Evolutionary conservation across 2,113 vertebrate species (phyloP).

Genomic region (Catharus bicknelli): DNA sequence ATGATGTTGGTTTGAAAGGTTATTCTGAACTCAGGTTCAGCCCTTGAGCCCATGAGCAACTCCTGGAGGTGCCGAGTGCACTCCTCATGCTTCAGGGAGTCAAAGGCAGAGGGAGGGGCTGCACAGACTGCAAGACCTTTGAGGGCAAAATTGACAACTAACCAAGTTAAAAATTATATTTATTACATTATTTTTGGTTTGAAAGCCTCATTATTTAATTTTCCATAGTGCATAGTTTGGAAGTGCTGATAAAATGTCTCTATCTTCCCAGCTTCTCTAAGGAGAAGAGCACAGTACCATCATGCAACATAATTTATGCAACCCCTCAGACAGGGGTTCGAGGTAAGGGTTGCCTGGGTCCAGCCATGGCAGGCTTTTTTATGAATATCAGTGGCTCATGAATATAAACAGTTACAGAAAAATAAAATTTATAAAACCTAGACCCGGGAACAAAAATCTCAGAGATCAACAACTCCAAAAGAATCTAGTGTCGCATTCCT

Average conservation of each 20-base stretch:
- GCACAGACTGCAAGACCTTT: neutral
- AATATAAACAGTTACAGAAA: slow-evolving; percentile 78
- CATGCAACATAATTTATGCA: slow-evolving; percentile 46
- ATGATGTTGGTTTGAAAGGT: neutral
- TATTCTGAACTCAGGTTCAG: neutral
- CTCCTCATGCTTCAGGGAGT: neutral
- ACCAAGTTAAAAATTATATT: neutral
- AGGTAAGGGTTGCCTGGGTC: slow-evolving; percentile 54
- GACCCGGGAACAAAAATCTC: slow-evolving; percentile 74
- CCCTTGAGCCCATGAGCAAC: neutral
- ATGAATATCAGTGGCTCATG: slow-evolving; percentile 75
- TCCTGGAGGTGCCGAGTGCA: neutral
- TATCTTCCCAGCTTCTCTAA: neutral
- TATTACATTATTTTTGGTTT: neutral
- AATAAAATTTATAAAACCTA: slow-evolving; percentile 77
- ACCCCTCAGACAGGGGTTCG: neutral
- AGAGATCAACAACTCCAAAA: slow-evolving; percentile 78
- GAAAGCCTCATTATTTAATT: neutral
- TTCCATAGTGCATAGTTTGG: neutral
- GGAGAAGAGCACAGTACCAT: neutral
- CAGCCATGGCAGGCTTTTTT: slow-evolving; percentile 61
- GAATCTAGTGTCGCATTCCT: slow-evolving; percentile 80
- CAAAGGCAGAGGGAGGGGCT: neutral
- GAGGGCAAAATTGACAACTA: neutral
- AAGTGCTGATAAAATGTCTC: neutral